Conservation (phyloP, 2,797 vertebrate species). For the Sylvia borin region DNA sequence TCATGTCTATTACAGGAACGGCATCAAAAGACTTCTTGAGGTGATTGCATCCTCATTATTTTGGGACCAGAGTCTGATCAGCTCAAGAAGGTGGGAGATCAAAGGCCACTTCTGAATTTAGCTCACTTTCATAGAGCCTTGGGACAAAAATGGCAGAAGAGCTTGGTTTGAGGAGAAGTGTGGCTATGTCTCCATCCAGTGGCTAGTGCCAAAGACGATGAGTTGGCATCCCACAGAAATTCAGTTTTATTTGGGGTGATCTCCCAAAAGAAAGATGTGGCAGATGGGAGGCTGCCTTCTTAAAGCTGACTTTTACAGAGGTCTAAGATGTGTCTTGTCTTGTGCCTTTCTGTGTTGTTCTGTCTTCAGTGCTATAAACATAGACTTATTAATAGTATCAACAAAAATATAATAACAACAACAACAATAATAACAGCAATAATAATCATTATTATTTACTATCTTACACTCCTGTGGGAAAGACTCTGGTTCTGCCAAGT, state of each 20-base stretch:
- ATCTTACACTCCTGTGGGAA: not conserved
- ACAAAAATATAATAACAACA: not conserved
- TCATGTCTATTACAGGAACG: rapidly evolving
- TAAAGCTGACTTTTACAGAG: not conserved
- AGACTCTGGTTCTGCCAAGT: not conserved
- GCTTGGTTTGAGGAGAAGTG: not conserved
- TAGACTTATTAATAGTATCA: not conserved
- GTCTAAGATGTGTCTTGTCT: not conserved
- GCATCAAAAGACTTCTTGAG: not conserved
- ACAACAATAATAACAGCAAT: not conserved
- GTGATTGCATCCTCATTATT: not conserved
- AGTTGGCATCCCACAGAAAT: not conserved
- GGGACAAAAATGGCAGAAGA: not conserved
- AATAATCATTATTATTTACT: not conserved
- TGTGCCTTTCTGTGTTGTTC: not conserved
- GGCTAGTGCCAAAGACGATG: not conserved
- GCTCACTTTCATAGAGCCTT: not conserved
- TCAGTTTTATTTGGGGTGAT: not conserved
- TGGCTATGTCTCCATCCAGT: not conserved
- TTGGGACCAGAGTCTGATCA: not conserved
- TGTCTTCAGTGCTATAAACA: not conserved
- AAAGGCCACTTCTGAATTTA: not conserved
- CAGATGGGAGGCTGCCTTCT: not conserved
- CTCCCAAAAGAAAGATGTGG: not conserved
- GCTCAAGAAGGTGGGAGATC: slow-evolving; percentile 12